phyloP scores from a whole-genome alignment of 2,113 vertebrate species.

The Corydoras maculifer region DNA sequence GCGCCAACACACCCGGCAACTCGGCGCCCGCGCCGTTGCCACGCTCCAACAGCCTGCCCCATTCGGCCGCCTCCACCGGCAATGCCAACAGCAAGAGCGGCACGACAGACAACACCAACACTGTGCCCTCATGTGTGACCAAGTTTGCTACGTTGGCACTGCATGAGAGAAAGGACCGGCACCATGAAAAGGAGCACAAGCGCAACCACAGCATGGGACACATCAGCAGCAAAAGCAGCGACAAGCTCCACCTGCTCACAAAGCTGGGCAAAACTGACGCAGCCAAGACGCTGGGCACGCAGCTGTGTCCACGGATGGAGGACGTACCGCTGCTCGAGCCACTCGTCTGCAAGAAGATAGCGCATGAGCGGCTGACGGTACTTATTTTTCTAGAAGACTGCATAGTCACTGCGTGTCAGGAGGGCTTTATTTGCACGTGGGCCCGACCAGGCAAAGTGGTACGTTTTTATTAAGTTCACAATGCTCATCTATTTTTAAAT shows the following conservation, averaged over 20 bases:
- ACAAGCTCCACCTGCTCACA: constrained; percentile 85
- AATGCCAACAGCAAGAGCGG: constrained; percentile 74
- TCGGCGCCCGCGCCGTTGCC: constrained; percentile 82
- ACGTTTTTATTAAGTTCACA: constrained; percentile 59
- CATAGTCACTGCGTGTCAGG: constrained; percentile 99
- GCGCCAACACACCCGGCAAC: constrained; percentile 70
- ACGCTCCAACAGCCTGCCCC: constrained; percentile 95
- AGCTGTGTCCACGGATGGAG: constrained; percentile 93
- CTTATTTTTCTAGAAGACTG: constrained; percentile 99
- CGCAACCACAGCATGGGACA: constrained; percentile 99
- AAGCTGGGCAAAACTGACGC: constrained; percentile 79
- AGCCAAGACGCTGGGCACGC: constrained; percentile 90
- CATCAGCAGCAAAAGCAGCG: constrained; percentile 99
- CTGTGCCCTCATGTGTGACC: constrained; percentile 77
- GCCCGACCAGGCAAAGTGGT: constrained; percentile 99
- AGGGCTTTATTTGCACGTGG: constrained; percentile 99
- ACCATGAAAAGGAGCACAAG: constrained; percentile 95
- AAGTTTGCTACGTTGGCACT: constrained; percentile 95
- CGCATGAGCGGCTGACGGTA: constrained; percentile 97
- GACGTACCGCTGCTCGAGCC: constrained; percentile 96
- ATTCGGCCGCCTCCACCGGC: constrained; percentile 65
- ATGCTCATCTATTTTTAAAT: not conserved
- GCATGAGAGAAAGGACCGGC: constrained; percentile 94
- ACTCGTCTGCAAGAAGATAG: constrained; percentile 98
- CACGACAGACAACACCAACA: constrained; percentile 80